Percentiles rank a stretch among this genome's conserved stretches.
These are phyloP conservation scores for Drosophila mayri DNA, from an alignment of 1,140 invertebrate species.

Conservation along the genomic window DNA sequence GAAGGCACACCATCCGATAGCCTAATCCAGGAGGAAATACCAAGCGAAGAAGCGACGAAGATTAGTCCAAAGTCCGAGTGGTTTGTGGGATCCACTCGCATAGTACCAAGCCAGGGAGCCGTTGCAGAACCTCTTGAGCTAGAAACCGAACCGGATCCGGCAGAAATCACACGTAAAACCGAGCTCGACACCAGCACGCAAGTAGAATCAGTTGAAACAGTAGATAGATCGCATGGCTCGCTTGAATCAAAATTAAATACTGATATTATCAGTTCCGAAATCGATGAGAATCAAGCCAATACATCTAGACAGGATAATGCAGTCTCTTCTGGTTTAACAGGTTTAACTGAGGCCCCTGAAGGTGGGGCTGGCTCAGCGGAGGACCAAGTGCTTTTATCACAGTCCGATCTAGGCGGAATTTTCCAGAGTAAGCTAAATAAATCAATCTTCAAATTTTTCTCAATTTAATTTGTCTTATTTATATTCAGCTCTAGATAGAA, in stretches of 20 bases:
- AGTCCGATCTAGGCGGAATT: background rate
- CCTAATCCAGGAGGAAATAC: constrained; percentile 8
- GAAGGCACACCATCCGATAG: constrained; percentile 28
- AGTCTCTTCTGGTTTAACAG: constrained; percentile 71
- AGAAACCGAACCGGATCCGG: constrained; percentile 14
- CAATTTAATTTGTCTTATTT: background rate
- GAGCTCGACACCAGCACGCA: constrained; percentile 37
- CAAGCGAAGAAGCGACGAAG: constrained; percentile 1
- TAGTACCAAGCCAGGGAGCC: constrained; percentile 38
- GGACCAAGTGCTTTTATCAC: constrained; percentile 4
- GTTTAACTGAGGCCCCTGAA: constrained; percentile 31
- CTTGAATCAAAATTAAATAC: constrained; percentile 56
- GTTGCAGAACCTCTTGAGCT: constrained; percentile 20
- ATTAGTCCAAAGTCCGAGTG: constrained; percentile 41
- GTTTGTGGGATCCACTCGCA: constrained; percentile 71
- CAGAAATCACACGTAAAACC: constrained; percentile 21
- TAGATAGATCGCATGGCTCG: constrained; percentile 51
- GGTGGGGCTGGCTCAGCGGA: constrained; percentile 18
- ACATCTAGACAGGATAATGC: constrained; percentile 61
- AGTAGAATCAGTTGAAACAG: constrained; percentile 36
- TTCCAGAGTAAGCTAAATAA: constrained; percentile 27
- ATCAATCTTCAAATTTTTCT: background rate
- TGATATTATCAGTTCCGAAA: constrained; percentile 55
- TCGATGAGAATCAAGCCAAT: constrained; percentile 30
- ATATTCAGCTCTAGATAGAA: background rate